Evolutionary conservation across 2,113 vertebrate genomes (phyloP).

Genomic region (Sebastes fasciatus): DNA sequence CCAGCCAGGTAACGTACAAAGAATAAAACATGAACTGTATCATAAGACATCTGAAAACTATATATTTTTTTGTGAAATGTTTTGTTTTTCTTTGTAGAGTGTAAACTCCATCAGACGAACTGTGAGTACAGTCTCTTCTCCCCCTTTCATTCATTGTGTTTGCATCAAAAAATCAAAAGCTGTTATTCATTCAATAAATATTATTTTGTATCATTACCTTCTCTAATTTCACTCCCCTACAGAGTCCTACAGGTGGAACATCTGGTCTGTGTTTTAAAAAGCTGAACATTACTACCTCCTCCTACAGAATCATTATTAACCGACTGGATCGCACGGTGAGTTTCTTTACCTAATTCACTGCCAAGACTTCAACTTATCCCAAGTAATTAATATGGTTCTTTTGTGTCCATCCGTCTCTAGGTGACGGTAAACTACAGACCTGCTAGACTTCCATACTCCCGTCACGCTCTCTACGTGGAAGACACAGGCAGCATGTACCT

Average conservation of each 20-base stretch:
- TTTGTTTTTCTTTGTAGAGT: conserved; percentile 86
- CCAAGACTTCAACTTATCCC: neutral
- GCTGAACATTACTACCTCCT: conserved; percentile 91
- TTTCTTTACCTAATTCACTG: neutral
- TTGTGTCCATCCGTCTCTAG: conserved; percentile 76
- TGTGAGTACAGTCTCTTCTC: conserved; percentile 86
- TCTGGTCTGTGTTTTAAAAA: conserved; percentile 97
- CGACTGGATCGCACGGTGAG: conserved; percentile 91
- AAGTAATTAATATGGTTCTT: neutral
- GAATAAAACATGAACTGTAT: neutral
- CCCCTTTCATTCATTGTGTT: neutral
- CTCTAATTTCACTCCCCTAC: conserved; percentile 18
- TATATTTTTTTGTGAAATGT: neutral
- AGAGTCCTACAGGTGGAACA: conserved; percentile 90
- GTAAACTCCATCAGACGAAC: conserved; percentile 92
- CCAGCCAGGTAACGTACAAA: conserved; percentile 87
- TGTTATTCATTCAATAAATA: neutral
- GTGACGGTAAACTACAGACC: conserved; percentile 90
- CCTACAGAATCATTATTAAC: conserved; percentile 89
- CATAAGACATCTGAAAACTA: neutral
- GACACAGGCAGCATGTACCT: conserved; percentile 97
- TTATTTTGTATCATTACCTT: neutral
- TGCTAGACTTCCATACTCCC: conserved; percentile 90
- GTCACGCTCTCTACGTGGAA: conserved; percentile 89
- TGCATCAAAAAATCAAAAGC: neutral